Percentiles rank a stretch among this genome's conserved stretches.
These are phyloP conservation scores for Phyllotreta striolata DNA, from an alignment of 2,888 invertebrate genomes.

Conservation along the genomic window DNA sequence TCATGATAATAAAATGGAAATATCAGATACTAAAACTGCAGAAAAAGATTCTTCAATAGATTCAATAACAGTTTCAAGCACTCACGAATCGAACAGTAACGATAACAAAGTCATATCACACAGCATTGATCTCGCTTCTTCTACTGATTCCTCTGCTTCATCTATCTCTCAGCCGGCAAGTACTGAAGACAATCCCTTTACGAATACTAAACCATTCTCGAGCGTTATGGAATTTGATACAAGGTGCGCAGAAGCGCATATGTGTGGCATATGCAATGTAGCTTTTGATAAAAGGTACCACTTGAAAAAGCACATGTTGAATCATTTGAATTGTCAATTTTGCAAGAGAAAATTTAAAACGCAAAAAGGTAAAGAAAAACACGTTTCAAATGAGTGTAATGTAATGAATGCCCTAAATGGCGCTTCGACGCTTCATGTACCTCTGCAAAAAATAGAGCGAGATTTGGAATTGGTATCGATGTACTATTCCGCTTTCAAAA, in stretches of 20 bases:
- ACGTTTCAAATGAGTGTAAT: constrained; percentile 41
- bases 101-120: no score
- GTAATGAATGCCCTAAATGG: constrained; percentile 36
- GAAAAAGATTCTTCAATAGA: no score
- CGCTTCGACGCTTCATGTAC: constrained; percentile 39
- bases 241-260: neutral
- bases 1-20: no score
- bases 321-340: constrained; percentile 47
- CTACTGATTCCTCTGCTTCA: no score
- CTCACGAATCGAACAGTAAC: no score
- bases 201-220: constrained; percentile 1
- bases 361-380: constrained; percentile 39
- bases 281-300: constrained; percentile 37
- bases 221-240: neutral
- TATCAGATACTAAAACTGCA: no score
- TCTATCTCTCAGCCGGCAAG: no score
- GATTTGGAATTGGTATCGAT: constrained; percentile 35
- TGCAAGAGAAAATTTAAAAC: constrained; percentile 44
- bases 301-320: constrained; percentile 42
- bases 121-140: no score
- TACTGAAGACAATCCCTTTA: constrained; percentile 26
- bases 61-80: no score
- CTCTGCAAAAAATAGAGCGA: constrained; percentile 42
- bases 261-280: constrained; percentile 47
- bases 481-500: constrained; percentile 40